A percentile compares a stretch with the other conserved stretches of the same genome.
Evolutionary conservation across 2,113 vertebrate genomes (phyloP).

Genomic region (Rhinolophus ferrumequinum): DNA sequence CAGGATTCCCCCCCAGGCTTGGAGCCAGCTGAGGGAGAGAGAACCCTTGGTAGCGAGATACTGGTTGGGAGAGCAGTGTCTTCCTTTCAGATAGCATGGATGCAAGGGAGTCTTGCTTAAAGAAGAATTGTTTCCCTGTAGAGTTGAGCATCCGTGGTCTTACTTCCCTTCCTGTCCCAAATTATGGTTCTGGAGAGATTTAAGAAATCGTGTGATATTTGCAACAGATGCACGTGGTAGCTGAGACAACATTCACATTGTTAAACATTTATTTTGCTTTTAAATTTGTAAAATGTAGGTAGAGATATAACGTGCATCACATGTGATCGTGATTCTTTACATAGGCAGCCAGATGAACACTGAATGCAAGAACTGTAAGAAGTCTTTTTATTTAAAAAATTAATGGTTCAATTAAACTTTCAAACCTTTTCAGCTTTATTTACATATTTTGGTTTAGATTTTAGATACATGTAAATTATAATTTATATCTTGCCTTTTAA

Average conservation of each 20-base stretch:
- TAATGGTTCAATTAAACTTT: neutral
- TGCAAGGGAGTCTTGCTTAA: neutral
- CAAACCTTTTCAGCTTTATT: neutral
- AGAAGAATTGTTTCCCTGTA: neutral
- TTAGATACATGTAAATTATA: neutral
- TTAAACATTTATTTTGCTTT: neutral
- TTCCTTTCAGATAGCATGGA: neutral
- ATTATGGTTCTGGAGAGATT: neutral
- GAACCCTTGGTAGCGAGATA: fast-evolving
- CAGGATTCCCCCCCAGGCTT: neutral
- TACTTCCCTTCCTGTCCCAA: neutral
- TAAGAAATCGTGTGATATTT: neutral
- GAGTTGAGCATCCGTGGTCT: neutral
- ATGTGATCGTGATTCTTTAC: neutral
- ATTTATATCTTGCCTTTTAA: neutral
- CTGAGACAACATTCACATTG: neutral
- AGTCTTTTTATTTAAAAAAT: neutral
- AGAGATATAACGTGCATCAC: neutral
- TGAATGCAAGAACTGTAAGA: neutral
- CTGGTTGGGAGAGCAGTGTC: neutral
- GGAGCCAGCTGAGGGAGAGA: neutral
- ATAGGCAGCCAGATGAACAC: neutral
- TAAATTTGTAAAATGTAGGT: neutral
- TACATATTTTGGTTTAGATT: neutral
- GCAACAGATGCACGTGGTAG: neutral